Base-by-base conservation (phyloP, 2,113 vertebrate species). In the Gila orcuttii region DNA sequence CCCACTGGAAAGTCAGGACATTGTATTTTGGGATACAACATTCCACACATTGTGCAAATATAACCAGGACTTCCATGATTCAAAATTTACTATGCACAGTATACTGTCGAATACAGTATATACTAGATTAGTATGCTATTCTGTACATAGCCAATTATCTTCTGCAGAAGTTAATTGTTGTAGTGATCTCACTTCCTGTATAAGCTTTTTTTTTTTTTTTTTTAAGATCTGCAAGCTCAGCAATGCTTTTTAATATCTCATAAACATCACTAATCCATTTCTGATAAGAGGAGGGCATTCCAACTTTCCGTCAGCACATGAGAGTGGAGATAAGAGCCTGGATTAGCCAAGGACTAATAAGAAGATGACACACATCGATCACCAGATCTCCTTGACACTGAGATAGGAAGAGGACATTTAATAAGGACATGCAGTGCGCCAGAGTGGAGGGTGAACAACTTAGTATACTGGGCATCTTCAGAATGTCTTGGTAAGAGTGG, bases 271-370 rank as follows among this genome's bases (percentile, higher is more conserved):
- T 87, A 90, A 89, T 88, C 90, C 83, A 69, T 75, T 13, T 5
- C 21, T 75, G 21, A 25, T 31, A 82, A 87, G 64, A 89, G 84
- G 86, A 88, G 87, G 87, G 85, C 83, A 84, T 28, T 77, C 84
- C 25, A 85, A 86, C 71, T 88, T 91, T 90, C 90, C 90, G 85
- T 89, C 74, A 90, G 89, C 79, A 85, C 79, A 86, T 83, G 77
- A 42, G n/a, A 62, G 76, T 78, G 31, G 52, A 89, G 64, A 86
- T 82, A 66, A 85, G 42, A 4, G 73, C 71, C 13, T 47, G 66
- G 89, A 91, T 91, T 90, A 90, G 60, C 28, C 52, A 39, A 3
- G 28, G 55, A 50, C 84, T 71, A 60, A 68, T 45, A n/a, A 87
- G 71, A 87, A 87, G 71, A 87, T 77, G 79, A 83, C 71, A 86